Evolutionary conservation across 1,140 invertebrate species (phyloP).

Genomic region (Apocrypta bakeri): DNA sequence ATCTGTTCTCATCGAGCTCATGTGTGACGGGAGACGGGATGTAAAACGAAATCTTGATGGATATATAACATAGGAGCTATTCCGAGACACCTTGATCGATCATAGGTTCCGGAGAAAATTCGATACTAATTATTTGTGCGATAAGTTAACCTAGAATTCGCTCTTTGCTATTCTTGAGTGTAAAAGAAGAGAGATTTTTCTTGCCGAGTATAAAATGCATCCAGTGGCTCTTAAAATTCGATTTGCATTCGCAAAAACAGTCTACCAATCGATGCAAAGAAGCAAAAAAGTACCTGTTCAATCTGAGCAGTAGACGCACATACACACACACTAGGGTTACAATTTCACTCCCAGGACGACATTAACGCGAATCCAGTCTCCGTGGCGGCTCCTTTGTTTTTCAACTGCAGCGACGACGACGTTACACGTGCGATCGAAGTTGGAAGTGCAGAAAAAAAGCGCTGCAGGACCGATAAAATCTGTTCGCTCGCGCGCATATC

Average conservation of each 20-base stretch:
- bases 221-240: conserved; percentile 9
- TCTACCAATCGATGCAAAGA: background rate
- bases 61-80: background rate
- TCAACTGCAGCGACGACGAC: conserved; percentile 1
- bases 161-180: no score
- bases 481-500: background rate
- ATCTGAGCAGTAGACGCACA: conserved; percentile 17
- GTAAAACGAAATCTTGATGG: conserved; percentile 1
- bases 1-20: no score
- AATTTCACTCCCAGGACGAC: no score
- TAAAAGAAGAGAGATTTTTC: background rate
- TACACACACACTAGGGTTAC: conserved; percentile 11
- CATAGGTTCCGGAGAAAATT: no score
- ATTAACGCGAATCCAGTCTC: conserved; percentile 41
- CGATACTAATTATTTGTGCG: no score
- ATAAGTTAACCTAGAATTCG: no score
- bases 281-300: background rate
- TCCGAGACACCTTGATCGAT: no score
- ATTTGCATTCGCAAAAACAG: conserved; percentile 45
- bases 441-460: conserved; percentile 13
- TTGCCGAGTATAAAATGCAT: background rate
- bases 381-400: conserved; percentile 41
- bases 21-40: no score
- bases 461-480: conserved; percentile 47
- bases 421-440: conserved; percentile 10